Percentiles rank a stretch among this genome's conserved stretches.
Evolutionary conservation across 1,140 invertebrate genomes (phyloP).

Genomic region (Brachionus rubens): DNA sequence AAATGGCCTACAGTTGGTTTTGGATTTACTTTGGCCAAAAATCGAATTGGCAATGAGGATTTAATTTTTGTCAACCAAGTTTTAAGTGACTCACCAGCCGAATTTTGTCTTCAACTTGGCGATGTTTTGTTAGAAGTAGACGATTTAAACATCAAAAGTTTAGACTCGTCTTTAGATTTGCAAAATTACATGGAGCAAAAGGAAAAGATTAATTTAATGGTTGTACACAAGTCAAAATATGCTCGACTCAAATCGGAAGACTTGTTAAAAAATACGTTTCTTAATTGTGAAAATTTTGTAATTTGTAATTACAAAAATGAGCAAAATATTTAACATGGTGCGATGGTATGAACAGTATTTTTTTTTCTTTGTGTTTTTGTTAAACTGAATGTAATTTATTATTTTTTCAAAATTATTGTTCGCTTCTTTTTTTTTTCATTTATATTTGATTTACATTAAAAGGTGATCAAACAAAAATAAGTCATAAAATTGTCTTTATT

Average conservation of each 20-base stretch:
- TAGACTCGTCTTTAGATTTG: background rate
- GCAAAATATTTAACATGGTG: background rate
- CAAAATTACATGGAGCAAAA: slow-evolving; percentile 6
- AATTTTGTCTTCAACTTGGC: slow-evolving; percentile 18
- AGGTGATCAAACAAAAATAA: too few relatives aligned
- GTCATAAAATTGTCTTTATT: too few relatives aligned
- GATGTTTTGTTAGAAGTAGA: slow-evolving; percentile 28
- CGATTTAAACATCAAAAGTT: slow-evolving; percentile 3
- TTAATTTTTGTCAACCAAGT: slow-evolving; percentile 29
- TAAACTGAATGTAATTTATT: too few relatives aligned
- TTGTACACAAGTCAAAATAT: slow-evolving; percentile 41
- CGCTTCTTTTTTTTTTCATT: too few relatives aligned
- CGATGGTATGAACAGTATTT: too few relatives aligned
- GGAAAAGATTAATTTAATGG: background rate
- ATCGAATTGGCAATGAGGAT: background rate
- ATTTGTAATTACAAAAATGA: slow-evolving; percentile 34
- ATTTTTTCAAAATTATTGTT: too few relatives aligned
- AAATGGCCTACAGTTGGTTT: slow-evolving; percentile 41
- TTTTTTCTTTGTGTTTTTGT: too few relatives aligned
- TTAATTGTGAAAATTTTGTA: slow-evolving; percentile 34
- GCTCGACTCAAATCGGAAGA: slow-evolving; percentile 10
- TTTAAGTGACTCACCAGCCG: slow-evolving; percentile 11
- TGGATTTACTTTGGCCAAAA: slow-evolving; percentile 25
- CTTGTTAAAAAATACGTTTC: background rate
- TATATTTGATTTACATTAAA: too few relatives aligned